Base-by-base conservation (phyloP, 92 coral and sea anemone species). In the Siderastrea radians region DNA sequence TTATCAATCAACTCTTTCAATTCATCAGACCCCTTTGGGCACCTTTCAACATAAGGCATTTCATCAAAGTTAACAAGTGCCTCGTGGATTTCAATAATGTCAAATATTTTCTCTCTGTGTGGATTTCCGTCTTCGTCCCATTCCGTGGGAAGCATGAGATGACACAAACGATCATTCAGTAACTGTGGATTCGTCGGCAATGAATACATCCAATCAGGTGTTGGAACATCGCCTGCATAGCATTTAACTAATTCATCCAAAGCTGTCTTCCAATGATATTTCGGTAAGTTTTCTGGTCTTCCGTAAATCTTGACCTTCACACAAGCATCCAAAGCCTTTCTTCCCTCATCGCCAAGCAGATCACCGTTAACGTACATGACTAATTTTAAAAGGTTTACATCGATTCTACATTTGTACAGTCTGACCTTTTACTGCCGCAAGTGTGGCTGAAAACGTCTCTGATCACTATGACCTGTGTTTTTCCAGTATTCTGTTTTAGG, bases 281-380 rank as follows among this genome's bases (percentile, higher is more conserved):
- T 70, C 9, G 9, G 53, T 14, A 13, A 2, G 7, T 70, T 14
- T 44, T 38, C 49, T 47, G 54, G 75, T 19, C 63, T 10, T 16
- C 79, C 79, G 19, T 9, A 26, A 75, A 75, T 75, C 48, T 51
- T 75, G 7, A 75, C 79, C 49, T 75, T 75, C 49, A 75, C 79
- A 53, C 79, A 75, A 14, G 52, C 65, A 75, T 51, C 45, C n/a
- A 55, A 7, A 2, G 48, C 64, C 49, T 52, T 19, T 75, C 79
- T 75, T 6, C 79, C 79, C 7, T 75, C 9, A 48, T 54, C 48
- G 0, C 79, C 79, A 3, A 75, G 17, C 15, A 55, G 47, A 53
- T 75, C 79, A 17, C 63, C 1, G 50, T 16, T 47, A 3, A n/a
- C 6, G 11, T 70, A 10, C 57, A 65, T 63, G 38, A 26, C 38